A percentile compares a stretch with the other conserved stretches of the same genome.
phyloP scores from a whole-genome alignment of 2,797 vertebrate species.

The Ctenochaetus hawaiiensis region DNA sequence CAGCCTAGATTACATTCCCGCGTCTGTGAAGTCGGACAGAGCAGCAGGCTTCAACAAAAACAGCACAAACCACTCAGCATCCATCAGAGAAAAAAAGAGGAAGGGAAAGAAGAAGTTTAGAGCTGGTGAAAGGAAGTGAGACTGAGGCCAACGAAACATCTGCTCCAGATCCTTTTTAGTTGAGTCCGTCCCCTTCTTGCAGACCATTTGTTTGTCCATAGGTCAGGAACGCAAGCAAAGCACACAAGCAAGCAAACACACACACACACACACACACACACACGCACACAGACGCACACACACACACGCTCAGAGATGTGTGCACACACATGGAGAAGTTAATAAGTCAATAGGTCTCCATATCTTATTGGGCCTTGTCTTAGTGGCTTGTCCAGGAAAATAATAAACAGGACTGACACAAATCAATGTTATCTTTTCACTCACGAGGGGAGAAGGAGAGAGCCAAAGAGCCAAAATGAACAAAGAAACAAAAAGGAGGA shows the following conservation, averaged over 20 bases:
- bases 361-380: constrained; percentile 81
- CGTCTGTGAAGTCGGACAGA: constrained; percentile 31
- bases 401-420: constrained; percentile 80
- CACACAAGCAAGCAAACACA: constrained; percentile 13
- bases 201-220: constrained; percentile 76
- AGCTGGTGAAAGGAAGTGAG: constrained; percentile 85
- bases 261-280: constrained; percentile 40
- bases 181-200: constrained; percentile 53
- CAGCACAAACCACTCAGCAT: constrained; percentile 60
- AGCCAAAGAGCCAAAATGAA: constrained; percentile 71
- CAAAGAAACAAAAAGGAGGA: constrained; percentile 71
- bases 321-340: constrained; percentile 73
- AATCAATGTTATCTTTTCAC: constrained; percentile 87
- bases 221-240: constrained; percentile 68
- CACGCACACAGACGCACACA: constrained; percentile 39
- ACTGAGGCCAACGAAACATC: constrained; percentile 83
- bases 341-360: constrained; percentile 81
- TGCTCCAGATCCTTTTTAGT: constrained; percentile 82
- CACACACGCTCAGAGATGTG: constrained; percentile 52
- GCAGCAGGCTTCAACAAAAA: constrained; percentile 56
- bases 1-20: constrained; percentile 57
- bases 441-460: constrained; percentile 69
- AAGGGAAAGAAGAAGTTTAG: constrained; percentile 86
- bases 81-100: constrained; percentile 75
- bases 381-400: constrained; percentile 64